phyloP scores from a whole-genome alignment of 2,113 vertebrate species.

The Notothenia coriiceps region DNA sequence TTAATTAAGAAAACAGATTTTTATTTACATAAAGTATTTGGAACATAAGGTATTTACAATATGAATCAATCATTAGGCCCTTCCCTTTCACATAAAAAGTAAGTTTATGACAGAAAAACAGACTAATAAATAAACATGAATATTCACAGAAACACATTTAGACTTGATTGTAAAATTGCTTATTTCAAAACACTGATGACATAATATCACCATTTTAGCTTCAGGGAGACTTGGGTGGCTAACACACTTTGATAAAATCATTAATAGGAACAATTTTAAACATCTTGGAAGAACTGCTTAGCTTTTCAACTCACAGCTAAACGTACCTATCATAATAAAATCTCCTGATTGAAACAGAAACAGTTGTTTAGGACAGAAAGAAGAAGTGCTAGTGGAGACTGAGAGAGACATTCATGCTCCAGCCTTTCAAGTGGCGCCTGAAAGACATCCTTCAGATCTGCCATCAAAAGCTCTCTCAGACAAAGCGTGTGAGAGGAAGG shows the following conservation, averaged over 20 bases:
- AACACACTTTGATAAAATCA: not conserved
- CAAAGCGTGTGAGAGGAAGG: not conserved
- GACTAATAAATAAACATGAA: conserved; percentile 69
- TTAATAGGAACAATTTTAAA: not conserved
- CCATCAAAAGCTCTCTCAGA: conserved; percentile 9
- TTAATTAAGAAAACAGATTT: conserved; percentile 55
- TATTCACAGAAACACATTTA: conserved; percentile 19
- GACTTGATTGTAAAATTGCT: conserved; percentile 43
- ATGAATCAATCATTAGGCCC: conserved; percentile 1
- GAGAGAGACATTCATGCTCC: conserved; percentile 13
- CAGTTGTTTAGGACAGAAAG: not conserved
- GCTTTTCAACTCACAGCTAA: not conserved
- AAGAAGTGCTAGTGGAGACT: not conserved
- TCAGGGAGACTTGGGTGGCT: not conserved
- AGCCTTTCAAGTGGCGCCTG: conserved; percentile 10
- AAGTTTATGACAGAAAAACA: conserved; percentile 21
- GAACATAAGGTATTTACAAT: conserved; percentile 64
- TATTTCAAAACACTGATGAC: not conserved
- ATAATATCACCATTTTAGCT: conserved; percentile 9
- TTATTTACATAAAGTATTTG: conserved; percentile 73
- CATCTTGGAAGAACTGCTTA: not conserved
- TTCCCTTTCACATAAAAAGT: conserved; percentile 46
- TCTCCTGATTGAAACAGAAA: conserved; percentile 13
- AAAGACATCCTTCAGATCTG: conserved; percentile 33
- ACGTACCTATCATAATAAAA: not conserved